phyloP scores from a whole-genome alignment of 1,140 invertebrate genomes.

The Drosophila tristis region DNA sequence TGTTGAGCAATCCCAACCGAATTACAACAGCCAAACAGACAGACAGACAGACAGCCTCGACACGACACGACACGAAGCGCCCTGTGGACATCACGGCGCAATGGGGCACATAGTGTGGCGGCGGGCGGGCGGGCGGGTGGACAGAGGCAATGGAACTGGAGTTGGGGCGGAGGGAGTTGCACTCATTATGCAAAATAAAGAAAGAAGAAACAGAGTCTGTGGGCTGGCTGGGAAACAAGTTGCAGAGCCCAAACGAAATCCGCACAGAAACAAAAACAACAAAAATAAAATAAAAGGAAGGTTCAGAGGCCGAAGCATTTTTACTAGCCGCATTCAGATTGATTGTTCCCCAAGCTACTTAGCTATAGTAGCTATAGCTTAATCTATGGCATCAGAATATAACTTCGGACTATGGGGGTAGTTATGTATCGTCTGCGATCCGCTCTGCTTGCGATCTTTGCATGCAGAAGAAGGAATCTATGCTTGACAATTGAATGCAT shows the following conservation, averaged over 20 bases:
- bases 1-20: constrained; percentile 48
- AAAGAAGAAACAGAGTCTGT: constrained; percentile 13
- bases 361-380: too few relatives aligned
- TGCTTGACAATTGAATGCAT: too few relatives aligned
- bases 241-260: not conserved
- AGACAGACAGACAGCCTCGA: constrained; percentile 28
- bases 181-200: constrained; percentile 70
- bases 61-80: constrained; percentile 70
- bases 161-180: constrained; percentile 38
- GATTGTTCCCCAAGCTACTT: too few relatives aligned
- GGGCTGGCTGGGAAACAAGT: constrained; percentile 44
- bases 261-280: not conserved
- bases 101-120: constrained; percentile 12
- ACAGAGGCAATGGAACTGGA: too few relatives aligned
- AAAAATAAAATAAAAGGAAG: not conserved
- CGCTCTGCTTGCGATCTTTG: too few relatives aligned
- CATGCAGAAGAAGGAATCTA: too few relatives aligned
- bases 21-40: constrained; percentile 45
- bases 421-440: too few relatives aligned
- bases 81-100: constrained; percentile 79
- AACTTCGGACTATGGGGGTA: too few relatives aligned
- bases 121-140: too few relatives aligned
- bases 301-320: too few relatives aligned
- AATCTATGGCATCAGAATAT: too few relatives aligned
- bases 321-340: too few relatives aligned